Evolutionary conservation across 1,140 invertebrate genomes (phyloP).

Genomic region (Varroa destructor): DNA sequence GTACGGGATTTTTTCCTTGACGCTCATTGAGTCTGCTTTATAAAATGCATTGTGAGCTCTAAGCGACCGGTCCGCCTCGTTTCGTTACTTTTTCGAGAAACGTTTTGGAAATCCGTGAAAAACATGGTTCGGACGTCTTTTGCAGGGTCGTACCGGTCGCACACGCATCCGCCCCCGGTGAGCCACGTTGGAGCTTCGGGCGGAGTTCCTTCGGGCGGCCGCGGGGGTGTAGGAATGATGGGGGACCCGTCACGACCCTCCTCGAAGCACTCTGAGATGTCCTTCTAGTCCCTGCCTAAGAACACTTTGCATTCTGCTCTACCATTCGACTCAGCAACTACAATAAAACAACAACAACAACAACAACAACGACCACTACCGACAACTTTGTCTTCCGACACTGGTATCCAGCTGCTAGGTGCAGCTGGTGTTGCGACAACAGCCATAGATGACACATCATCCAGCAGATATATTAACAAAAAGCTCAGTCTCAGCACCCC

Average conservation of each 20-base stretch:
- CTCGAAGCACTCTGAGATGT: constrained; percentile 28
- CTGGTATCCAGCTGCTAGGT: no score
- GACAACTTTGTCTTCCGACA: constrained; percentile 26
- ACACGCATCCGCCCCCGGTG: constrained; percentile 22
- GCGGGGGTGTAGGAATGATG: constrained; percentile 12
- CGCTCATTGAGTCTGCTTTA: no score
- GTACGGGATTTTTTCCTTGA: no score
- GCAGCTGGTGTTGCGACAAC: no score
- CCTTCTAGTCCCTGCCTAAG: constrained; percentile 28
- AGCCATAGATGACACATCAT: neutral
- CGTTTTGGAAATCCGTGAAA: no score
- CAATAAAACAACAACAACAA: no score
- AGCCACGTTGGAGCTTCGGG: neutral
- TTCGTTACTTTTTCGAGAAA: no score
- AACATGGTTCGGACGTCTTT: neutral
- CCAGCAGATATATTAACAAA: constrained; percentile 17
- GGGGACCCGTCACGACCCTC: constrained; percentile 25
- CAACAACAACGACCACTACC: no score
- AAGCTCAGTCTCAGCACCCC: constrained; percentile 28
- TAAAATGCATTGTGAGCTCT: no score
- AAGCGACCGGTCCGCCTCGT: no score
- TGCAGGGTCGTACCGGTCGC: constrained; percentile 27
- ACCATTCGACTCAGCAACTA: neutral
- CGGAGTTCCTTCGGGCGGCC: constrained; percentile 7
- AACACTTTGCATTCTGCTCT: constrained; percentile 28